Evolutionary conservation across 2,888 invertebrate species (phyloP).

Genomic region (Barypeithes pellucidus): DNA sequence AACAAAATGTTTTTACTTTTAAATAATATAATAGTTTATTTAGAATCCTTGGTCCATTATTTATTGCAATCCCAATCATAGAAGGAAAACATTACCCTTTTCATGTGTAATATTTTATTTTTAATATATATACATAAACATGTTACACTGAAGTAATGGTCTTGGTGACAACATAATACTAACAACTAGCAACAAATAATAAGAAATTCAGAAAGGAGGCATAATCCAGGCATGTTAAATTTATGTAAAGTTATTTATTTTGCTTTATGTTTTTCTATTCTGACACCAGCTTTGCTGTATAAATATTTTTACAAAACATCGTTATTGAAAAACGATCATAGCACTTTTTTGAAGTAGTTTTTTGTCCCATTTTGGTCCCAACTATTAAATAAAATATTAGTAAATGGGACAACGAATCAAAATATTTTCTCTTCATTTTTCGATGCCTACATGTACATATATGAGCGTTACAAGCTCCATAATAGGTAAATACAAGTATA

Average conservation of each 20-base stretch:
- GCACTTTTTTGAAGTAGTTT: too few relatives aligned
- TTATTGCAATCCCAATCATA: not conserved
- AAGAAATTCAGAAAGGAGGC: too few relatives aligned
- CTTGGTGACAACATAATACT: not conserved
- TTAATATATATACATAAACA: slow-evolving; percentile 2
- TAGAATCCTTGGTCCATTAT: slow-evolving; percentile 15
- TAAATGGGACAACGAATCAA: slow-evolving; percentile 11
- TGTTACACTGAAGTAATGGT: slow-evolving; percentile 2
- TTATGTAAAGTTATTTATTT: not conserved
- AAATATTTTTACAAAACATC: not conserved
- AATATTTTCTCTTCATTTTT: not conserved
- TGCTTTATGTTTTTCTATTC: not conserved
- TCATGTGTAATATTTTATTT: slow-evolving; percentile 13
- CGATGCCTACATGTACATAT: not conserved
- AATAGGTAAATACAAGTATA: slow-evolving; percentile 1
- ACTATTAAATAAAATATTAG: slow-evolving; percentile 34
- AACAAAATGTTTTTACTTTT: slow-evolving; percentile 39
- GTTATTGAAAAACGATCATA: not conserved
- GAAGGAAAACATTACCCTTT: not conserved
- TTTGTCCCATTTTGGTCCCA: slow-evolving; percentile 42
- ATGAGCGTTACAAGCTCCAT: slow-evolving; percentile 14
- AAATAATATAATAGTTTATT: slow-evolving; percentile 45
- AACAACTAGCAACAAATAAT: not conserved
- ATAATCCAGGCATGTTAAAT: too few relatives aligned
- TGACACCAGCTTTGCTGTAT: not conserved